A percentile compares a stretch with the other conserved stretches of the same genome.
Evolutionary conservation across 2,888 invertebrate species (phyloP).

Genomic region (Lasioglossum calceatum): DNA sequence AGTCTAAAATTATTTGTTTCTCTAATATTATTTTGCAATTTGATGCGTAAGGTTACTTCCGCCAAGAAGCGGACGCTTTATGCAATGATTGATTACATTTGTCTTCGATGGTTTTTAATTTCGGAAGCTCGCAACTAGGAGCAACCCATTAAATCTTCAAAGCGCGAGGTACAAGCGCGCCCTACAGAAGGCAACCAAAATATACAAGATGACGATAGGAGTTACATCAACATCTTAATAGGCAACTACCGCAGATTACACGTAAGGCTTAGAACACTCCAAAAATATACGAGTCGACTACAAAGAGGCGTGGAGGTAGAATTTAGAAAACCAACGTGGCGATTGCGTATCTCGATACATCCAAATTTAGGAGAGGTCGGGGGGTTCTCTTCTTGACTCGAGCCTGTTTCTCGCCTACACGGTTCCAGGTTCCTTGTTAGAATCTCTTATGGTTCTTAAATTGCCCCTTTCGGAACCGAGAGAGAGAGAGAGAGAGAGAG

Average conservation of each 20-base stretch:
- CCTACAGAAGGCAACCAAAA: background rate
- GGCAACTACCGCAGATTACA: background rate
- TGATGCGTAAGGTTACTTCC: background rate
- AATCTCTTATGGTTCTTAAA: background rate
- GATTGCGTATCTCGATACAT: conserved; percentile 60
- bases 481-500: background rate
- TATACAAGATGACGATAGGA: conserved; percentile 2
- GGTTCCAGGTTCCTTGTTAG: background rate
- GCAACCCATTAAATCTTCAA: background rate
- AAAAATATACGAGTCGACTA: conserved; percentile 29
- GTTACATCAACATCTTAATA: conserved; percentile 4
- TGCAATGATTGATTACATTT: background rate
- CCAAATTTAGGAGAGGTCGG: conserved; percentile 66
- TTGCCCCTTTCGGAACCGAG: background rate
- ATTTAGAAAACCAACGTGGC: conserved; percentile 65
- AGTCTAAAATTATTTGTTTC: background rate
- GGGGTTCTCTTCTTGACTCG: conserved; percentile 23
- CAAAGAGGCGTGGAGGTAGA: conserved; percentile 15
- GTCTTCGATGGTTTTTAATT: background rate
- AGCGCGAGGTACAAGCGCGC: background rate
- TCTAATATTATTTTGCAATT: background rate
- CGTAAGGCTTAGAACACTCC: conserved; percentile 7
- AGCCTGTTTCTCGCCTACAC: conserved; percentile 61
- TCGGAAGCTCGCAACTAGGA: background rate
- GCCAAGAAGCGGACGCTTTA: background rate